phyloP scores from a whole-genome alignment of 2,888 invertebrate genomes.

The Drosophila rellima region DNA sequence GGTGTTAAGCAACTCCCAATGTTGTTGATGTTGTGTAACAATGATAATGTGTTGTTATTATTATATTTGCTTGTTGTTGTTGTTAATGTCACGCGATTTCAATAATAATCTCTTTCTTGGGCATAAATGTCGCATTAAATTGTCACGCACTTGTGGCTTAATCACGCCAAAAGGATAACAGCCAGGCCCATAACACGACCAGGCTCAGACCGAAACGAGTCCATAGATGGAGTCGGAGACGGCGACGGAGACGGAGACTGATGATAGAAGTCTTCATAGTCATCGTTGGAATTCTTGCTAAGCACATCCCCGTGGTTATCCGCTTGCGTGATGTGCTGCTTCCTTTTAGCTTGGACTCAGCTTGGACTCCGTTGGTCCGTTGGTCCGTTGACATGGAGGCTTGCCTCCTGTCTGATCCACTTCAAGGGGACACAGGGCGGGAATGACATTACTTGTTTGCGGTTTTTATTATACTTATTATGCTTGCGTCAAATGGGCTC shows the following conservation, averaged over 20 bases:
- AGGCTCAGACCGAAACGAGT: background rate
- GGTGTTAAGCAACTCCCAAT: conserved; percentile 58
- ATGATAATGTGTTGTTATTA: conserved; percentile 14
- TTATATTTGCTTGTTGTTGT: conserved; percentile 19
- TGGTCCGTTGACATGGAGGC: background rate
- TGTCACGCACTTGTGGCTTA: conserved; percentile 82
- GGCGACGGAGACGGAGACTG: conserved; percentile 10
- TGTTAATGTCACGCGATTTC: conserved; percentile 68
- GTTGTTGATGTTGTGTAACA: conserved; percentile 30
- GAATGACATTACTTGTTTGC: conserved; percentile 73
- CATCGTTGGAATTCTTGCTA: conserved; percentile 13
- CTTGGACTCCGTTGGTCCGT: conserved; percentile 12
- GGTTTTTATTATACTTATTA: conserved; percentile 76
- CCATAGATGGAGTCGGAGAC: background rate
- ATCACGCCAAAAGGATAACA: conserved; percentile 77
- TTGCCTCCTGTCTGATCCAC: conserved; percentile 34
- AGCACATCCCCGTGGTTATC: conserved; percentile 34
- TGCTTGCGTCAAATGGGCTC: conserved; percentile 77
- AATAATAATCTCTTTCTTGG: conserved; percentile 80
- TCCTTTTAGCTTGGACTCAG: conserved; percentile 16
- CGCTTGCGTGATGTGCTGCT: background rate
- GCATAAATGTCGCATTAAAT: conserved; percentile 82
- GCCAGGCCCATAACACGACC: conserved; percentile 19
- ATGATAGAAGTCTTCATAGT: conserved; percentile 42
- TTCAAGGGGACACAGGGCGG: conserved; percentile 7